Evolutionary conservation across 2,113 vertebrate species (phyloP), one percentile per base, ranked within the genome.

Genomic region (Calyptommatus sinebrachiatus): DNA sequence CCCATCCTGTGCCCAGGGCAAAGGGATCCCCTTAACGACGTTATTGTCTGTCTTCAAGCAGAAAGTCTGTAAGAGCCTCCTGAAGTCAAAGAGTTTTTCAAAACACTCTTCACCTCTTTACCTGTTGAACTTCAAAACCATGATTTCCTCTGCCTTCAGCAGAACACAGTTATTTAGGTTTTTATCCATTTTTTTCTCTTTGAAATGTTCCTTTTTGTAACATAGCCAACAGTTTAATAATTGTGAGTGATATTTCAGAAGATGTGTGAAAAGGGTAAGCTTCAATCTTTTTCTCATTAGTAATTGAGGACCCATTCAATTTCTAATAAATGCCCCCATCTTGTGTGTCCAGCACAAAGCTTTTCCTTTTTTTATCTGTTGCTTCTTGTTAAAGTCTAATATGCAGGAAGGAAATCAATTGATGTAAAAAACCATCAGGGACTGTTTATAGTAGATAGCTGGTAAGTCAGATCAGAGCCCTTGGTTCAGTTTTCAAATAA

Each of bases 21-120:
- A 41, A 41, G 35, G 35, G 3, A 41, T 41, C 35, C 35, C n/a
- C 2, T 41, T 41, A 41, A 41, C 35, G 5, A 41, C 35, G 35
- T 41, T 5, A 41, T 41, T 41, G 35, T 46, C 24, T 31, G 70
- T 84, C 76, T 77, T 81, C 24, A 76, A 78, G 81, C 71, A 21
- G 62, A 61, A 50, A 16, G 26, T 35, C 20, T 31, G 14, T 31
- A n/a, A 57, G 22, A 57, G 26, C 14, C 20, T 14, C n/a, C 12
- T n/a, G 50, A 63, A 73, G 41, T 72, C 16, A 35, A 66, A 66
- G 12, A 57, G n/a, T 45, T 80, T 66, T 65, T 14, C 14, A 7
- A 28, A 35, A 71, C 28, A 66, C 35, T 7, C 61, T 48, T 62
- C 8, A 9, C 41, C 45, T 21, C 26, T 29, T 18, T 80, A 29